A percentile compares a stretch with the other conserved stretches of the same genome.
Evolutionary conservation across 1,140 invertebrate genomes (phyloP).

Genomic region (Sminthurides bifidus): DNA sequence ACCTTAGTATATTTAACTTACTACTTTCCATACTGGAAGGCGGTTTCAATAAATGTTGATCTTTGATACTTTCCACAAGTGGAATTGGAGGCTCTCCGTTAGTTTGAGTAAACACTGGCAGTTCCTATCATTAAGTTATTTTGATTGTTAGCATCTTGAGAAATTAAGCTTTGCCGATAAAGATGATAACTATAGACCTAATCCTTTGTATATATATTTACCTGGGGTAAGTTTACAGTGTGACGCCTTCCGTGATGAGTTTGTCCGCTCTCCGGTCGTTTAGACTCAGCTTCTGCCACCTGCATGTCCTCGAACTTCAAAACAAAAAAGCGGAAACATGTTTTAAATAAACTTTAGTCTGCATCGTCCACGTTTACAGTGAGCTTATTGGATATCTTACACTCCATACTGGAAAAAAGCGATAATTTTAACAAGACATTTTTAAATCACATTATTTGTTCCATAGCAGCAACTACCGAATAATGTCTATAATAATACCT

Average conservation of each 20-base stretch:
- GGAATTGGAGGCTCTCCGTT: constrained; percentile 41
- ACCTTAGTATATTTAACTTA: constrained; percentile 37
- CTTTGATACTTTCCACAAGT: constrained; percentile 56
- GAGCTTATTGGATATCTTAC: too few relatives aligned
- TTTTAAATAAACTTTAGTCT: too few relatives aligned
- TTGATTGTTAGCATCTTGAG: constrained; percentile 5
- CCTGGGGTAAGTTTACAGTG: constrained; percentile 30
- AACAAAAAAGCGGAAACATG: too few relatives aligned
- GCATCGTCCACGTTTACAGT: too few relatives aligned
- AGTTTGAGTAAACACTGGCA: constrained; percentile 33
- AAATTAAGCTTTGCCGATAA: background rate
- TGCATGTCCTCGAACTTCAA: constrained; percentile 31
- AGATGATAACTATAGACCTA: background rate
- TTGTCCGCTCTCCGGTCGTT: constrained; percentile 31
- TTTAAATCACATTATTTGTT: background rate
- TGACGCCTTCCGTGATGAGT: constrained; percentile 33
- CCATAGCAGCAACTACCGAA: background rate
- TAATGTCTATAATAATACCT: constrained; percentile 38
- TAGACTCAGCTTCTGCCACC: constrained; percentile 23
- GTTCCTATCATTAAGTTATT: constrained; percentile 11
- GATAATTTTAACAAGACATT: background rate
- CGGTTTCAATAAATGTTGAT: constrained; percentile 85
- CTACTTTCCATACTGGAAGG: constrained; percentile 75
- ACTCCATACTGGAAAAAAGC: background rate
- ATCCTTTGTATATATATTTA: constrained; percentile 9